Evolutionary conservation across 2,113 vertebrate genomes (phyloP).

Genomic region (Merops nubicus): DNA sequence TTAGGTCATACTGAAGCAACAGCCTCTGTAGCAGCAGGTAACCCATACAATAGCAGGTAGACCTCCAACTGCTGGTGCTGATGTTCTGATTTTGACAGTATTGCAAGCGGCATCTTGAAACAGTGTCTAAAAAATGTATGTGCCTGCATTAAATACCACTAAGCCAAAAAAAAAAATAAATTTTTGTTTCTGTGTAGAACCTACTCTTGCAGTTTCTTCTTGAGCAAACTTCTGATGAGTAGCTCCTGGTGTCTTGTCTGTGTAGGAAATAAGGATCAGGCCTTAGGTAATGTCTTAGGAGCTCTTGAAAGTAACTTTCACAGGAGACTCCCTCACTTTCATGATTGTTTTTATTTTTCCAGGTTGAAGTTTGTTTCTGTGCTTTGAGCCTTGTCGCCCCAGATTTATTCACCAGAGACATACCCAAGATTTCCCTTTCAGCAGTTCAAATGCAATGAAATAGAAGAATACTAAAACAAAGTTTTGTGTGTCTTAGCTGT

Average conservation of each 20-base stretch:
- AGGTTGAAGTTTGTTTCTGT: background rate
- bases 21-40: background rate
- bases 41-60: background rate
- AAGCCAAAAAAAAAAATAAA: background rate
- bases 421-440: background rate
- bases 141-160: background rate
- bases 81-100: background rate
- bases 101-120: background rate
- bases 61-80: background rate
- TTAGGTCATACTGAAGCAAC: background rate
- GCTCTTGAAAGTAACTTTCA: background rate
- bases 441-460: constrained; percentile 21
- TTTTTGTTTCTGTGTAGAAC: background rate
- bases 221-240: background rate
- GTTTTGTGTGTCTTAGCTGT: background rate
- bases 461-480: background rate
- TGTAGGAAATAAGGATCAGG: background rate
- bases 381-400: background rate
- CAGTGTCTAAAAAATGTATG: background rate
- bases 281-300: background rate
- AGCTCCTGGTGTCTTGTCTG: background rate
- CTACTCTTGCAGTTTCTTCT: background rate
- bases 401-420: background rate
- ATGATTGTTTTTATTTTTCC: background rate
- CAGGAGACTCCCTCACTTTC: background rate